A percentile compares a stretch with the other conserved stretches of the same genome.
phyloP scores from a whole-genome alignment of 37 sponge, comb jelly and placozoan genomes.

The Tethya wilhelma region DNA sequence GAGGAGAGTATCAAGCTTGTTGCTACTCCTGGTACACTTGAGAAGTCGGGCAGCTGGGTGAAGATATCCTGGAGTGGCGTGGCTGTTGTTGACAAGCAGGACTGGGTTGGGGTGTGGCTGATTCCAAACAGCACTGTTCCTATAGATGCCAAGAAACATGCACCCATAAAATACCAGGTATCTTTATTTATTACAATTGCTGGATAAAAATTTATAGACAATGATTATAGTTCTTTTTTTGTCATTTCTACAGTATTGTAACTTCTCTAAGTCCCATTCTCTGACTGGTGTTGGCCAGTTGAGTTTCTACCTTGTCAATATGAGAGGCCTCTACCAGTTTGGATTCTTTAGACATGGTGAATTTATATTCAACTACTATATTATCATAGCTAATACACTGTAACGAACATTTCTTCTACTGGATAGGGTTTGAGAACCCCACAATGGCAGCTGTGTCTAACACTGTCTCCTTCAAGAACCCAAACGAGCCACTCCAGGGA shows the following conservation, averaged over 20 bases:
- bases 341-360: conserved; percentile 64
- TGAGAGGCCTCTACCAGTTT: conserved; percentile 47
- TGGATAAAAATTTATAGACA: neutral
- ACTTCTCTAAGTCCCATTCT: conserved; percentile 28
- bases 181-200: neutral
- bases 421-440: conserved; percentile 30
- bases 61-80: conserved; percentile 49
- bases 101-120: conserved; percentile 70
- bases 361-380: neutral
- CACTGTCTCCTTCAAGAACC: conserved; percentile 55
- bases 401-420: neutral
- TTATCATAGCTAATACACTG: neutral
- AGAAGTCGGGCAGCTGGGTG: conserved; percentile 62
- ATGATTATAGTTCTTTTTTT: neutral
- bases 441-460: conserved; percentile 50
- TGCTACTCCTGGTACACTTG: neutral
- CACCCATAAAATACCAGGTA: conserved; percentile 69
- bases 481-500: conserved; percentile 66
- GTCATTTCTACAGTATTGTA: conserved; percentile 28
- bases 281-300: conserved; percentile 33
- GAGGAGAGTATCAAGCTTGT: neutral
- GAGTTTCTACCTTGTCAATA: conserved; percentile 58
- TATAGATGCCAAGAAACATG: conserved; percentile 39
- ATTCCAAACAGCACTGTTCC: conserved; percentile 34
- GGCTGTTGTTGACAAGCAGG: conserved; percentile 25